Evolutionary conservation across 1,140 invertebrate genomes (phyloP).

Genomic region (Papilio dardanus): DNA sequence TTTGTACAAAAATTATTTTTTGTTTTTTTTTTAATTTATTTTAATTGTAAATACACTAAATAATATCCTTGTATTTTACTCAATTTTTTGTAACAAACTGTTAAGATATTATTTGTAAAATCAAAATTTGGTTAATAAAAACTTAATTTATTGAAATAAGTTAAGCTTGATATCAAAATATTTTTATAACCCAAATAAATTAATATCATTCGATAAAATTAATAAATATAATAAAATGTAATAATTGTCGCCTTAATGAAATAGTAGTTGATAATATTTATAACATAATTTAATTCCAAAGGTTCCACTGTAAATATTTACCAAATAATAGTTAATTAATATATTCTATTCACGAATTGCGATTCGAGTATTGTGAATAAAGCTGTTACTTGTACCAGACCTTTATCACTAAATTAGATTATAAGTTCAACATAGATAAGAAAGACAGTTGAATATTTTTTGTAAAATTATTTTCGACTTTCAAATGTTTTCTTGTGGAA

Average conservation of each 20-base stretch:
- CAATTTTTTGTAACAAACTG: too few relatives aligned
- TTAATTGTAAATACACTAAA: too few relatives aligned
- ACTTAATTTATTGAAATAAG: too few relatives aligned
- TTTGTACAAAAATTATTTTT: too few relatives aligned
- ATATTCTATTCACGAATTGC: not conserved
- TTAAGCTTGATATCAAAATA: too few relatives aligned
- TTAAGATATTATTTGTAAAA: too few relatives aligned
- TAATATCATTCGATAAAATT: not conserved
- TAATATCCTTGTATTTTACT: too few relatives aligned
- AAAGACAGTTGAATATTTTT: not conserved
- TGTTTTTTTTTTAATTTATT: too few relatives aligned
- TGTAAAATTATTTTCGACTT: not conserved
- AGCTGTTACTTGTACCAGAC: not conserved
- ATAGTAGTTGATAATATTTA: not conserved
- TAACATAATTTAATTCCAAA: not conserved
- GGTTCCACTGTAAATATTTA: not conserved
- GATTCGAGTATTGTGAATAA: not conserved
- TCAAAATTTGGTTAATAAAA: too few relatives aligned
- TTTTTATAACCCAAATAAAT: too few relatives aligned
- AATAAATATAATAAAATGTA: too few relatives aligned
- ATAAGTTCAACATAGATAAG: not conserved
- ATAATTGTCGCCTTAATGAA: not conserved
- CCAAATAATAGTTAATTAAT: conserved; percentile 4
- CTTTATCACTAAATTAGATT: not conserved
- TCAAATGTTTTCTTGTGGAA: not conserved